Percentiles rank a stretch among this genome's conserved stretches.
These are phyloP conservation scores for Patella pellucida DNA, from an alignment of 2,888 invertebrate genomes.

Conservation along the genomic window DNA sequence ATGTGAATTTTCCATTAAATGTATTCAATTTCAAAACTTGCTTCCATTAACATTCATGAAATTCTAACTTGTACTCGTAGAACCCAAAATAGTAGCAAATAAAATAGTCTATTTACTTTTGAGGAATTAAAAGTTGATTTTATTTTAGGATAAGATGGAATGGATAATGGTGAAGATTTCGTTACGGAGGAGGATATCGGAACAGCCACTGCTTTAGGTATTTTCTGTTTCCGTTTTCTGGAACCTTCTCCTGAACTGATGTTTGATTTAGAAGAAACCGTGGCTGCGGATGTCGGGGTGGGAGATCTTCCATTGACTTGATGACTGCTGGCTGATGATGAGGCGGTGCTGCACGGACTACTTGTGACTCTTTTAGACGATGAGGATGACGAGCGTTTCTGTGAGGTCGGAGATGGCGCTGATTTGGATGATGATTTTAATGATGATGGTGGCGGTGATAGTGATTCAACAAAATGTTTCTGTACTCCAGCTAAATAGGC, in stretches of 20 bases:
- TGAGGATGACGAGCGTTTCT: conserved; percentile 22
- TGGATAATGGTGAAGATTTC: conserved; percentile 22
- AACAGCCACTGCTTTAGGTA: conserved; percentile 10
- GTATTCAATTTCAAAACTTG: too few species aligned
- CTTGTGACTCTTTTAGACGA: conserved; percentile 16
- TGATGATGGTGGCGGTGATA: conserved; percentile 7
- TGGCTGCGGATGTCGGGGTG: conserved; percentile 3
- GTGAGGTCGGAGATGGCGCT: conserved; percentile 27
- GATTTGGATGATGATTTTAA: conserved; percentile 24
- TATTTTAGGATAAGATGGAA: not conserved
- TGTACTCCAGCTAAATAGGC: conserved; percentile 6
- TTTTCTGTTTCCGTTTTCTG: conserved; percentile 17
- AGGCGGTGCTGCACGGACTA: conserved; percentile 18
- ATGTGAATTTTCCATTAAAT: too few species aligned
- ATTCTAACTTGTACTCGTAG: too few species aligned
- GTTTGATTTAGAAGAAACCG: conserved; percentile 21
- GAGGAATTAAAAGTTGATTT: not conserved
- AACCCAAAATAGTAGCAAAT: too few species aligned
- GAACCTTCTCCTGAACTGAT: conserved; percentile 8
- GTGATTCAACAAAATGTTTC: conserved; percentile 18
- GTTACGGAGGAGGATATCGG: conserved; percentile 19
- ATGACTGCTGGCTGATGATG: conserved; percentile 11
- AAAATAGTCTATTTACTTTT: too few species aligned
- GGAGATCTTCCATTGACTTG: not conserved
- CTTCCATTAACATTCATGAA: too few species aligned